Conservation (phyloP, 2,113 vertebrate genomes). For the Gallinago paraguaiae region DNA sequence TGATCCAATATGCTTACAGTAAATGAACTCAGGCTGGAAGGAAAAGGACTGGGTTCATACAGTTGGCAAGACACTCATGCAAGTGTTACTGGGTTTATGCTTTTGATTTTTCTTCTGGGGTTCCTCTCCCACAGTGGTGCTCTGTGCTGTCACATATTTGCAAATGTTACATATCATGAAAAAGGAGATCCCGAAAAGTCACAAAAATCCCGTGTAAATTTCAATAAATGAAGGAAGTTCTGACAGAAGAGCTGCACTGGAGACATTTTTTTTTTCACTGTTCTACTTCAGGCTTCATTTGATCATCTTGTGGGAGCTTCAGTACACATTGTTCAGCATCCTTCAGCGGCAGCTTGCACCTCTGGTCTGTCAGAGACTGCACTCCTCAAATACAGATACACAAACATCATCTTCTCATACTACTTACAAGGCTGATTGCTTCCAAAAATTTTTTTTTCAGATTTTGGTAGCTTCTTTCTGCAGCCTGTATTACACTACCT, state of each 20-base stretch:
- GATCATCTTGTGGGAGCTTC: background rate
- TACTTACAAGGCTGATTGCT: background rate
- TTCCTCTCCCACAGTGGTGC: background rate
- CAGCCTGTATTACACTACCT: background rate
- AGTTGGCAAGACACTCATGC: background rate
- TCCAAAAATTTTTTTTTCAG: background rate
- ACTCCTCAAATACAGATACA: background rate
- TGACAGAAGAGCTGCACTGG: background rate
- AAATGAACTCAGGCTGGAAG: background rate
- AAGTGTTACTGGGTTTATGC: background rate
- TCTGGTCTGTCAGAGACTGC: background rate
- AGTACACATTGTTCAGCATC: background rate
- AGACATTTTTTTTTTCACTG: background rate
- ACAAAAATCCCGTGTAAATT: background rate
- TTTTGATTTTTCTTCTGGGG: background rate
- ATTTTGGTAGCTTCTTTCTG: background rate
- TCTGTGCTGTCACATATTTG: background rate
- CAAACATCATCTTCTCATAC: background rate
- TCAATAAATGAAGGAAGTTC: background rate
- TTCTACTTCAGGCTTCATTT: background rate
- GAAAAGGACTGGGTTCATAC: background rate
- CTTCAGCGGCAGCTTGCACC: background rate
- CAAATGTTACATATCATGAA: fast-evolving
- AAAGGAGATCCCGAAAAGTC: background rate
- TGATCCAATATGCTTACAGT: background rate